Evolutionary conservation across 2,888 invertebrate species (phyloP).

Genomic region (Rhingia campestris): DNA sequence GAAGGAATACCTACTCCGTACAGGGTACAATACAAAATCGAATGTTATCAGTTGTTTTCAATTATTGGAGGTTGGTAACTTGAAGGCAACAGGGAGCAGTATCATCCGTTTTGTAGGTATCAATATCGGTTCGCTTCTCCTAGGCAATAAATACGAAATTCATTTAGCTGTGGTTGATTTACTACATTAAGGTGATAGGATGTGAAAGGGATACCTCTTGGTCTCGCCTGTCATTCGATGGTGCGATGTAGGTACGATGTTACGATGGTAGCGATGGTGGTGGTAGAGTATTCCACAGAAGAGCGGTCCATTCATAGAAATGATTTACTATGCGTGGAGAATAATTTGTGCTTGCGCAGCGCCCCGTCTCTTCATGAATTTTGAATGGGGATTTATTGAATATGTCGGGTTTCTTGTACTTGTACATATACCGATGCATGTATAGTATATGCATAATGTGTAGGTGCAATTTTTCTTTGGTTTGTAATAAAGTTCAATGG

Average conservation of each 20-base stretch:
- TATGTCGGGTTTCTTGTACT: neutral
- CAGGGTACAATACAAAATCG: constrained; percentile 28
- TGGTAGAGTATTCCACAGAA: constrained; percentile 22
- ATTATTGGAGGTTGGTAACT: constrained; percentile 24
- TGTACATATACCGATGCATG: neutral
- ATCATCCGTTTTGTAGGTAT: constrained; percentile 28
- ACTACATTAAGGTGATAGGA: constrained; percentile 15
- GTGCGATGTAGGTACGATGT: too few relatives aligned
- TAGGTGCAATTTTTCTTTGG: too few relatives aligned
- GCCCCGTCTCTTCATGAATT: constrained; percentile 7
- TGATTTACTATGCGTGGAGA: constrained; percentile 61
- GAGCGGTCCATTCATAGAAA: constrained; percentile 67
- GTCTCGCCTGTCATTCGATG: neutral
- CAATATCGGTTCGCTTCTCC: constrained; percentile 40
- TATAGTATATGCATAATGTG: too few relatives aligned
- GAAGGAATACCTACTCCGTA: constrained; percentile 35
- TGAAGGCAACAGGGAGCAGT: constrained; percentile 41
- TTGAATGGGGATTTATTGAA: constrained; percentile 44
- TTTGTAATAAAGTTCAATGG: too few relatives aligned
- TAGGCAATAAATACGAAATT: constrained; percentile 50
- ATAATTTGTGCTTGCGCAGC: constrained; percentile 51
- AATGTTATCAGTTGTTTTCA: constrained; percentile 71
- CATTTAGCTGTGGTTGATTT: constrained; percentile 54
- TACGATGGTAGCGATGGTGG: constrained; percentile 10
- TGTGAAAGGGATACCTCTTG: neutral